Evolutionary conservation across 2,888 invertebrate species (phyloP), one percentile per base, ranked within the genome.

Genomic region (Byasa hedistus): DNA sequence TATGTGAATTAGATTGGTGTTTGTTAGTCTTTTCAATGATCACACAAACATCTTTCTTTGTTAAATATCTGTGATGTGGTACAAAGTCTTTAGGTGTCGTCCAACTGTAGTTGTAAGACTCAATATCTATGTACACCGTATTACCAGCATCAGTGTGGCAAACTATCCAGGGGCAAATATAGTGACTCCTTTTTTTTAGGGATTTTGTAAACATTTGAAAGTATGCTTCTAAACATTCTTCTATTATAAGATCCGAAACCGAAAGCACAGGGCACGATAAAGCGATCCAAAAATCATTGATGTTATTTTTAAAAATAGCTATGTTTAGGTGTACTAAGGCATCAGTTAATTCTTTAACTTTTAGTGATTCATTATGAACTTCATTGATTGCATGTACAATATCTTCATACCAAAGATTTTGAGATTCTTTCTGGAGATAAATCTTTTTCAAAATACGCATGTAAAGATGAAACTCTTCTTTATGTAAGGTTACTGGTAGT

Each of bases 331-430:
- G 87, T 55, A 90, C 86, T 63, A 92, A 75, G 32, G 85, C 81
- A 74, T 91, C 89, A 59, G 89, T 91, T 24, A 91, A 73, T 61
- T 86, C 83, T 73, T 93, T 92, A 2, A 92, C 92, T 76, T 87
- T 87, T 56, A 83, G 71, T 15, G 92, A 90, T 79, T 94, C 93
- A 17, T 77, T 73, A 64, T 88, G 84, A 7, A 93, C 93, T 70
- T 90, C 87, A 66, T 87, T 80, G 36, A 92, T 80, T 64, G 91
- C 82, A 48, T 86, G 82, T 65, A 92, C 82, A 64, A 94, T 90
- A 74, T 94, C 94, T 69, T 94, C 93, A 60, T 93, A 82, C 93
- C 94, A 94, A 8, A 94, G 82, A 69, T 93, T 93, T 69, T 92
- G 90, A 22, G 92, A 92, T 72, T 93, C 92, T 69, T 93, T 93